phyloP scores from a whole-genome alignment of 1,140 invertebrate genomes.

The Drosophila funebris region DNA sequence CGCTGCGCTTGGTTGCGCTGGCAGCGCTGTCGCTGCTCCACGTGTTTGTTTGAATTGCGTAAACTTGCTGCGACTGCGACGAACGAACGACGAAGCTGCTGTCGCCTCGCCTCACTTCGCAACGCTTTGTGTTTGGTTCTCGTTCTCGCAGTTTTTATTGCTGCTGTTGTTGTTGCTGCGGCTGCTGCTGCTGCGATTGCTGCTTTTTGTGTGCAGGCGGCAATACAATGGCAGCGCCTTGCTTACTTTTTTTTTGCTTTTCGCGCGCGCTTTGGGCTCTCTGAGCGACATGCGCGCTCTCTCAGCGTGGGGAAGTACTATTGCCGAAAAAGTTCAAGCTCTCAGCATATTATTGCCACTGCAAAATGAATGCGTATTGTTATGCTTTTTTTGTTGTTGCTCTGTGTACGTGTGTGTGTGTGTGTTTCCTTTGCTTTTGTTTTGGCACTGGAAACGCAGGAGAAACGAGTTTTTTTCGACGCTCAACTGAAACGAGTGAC shows the following conservation, averaged over 20 bases:
- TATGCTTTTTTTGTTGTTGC: slow-evolving; percentile 28
- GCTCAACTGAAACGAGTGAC: slow-evolving; percentile 27
- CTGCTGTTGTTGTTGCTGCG: no score
- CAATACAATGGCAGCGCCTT: slow-evolving; percentile 32
- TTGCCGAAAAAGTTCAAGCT: slow-evolving; percentile 51
- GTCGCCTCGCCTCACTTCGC: background rate
- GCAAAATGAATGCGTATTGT: slow-evolving; percentile 71
- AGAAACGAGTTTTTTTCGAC: slow-evolving; percentile 59
- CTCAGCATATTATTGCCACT: slow-evolving; percentile 25
- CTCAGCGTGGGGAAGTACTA: slow-evolving; percentile 25
- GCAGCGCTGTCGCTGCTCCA: slow-evolving; percentile 59
- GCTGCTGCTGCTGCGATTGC: background rate
- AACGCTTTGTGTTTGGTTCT: slow-evolving; percentile 26
- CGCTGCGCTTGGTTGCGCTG: slow-evolving; percentile 43
- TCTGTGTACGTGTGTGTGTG: background rate
- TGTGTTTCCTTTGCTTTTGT: slow-evolving; percentile 35
- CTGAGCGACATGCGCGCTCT: slow-evolving; percentile 27
- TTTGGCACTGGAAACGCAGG: slow-evolving; percentile 56
- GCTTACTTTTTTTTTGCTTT: slow-evolving; percentile 5
- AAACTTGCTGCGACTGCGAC: slow-evolving; percentile 58
- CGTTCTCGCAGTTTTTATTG: slow-evolving; percentile 20
- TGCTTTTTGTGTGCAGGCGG: slow-evolving; percentile 34
- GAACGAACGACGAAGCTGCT: slow-evolving; percentile 5
- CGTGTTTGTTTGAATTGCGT: slow-evolving; percentile 76
- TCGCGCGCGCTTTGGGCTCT: slow-evolving; percentile 44